These are phyloP conservation scores for Pseudoips prasinana DNA, from an alignment of 2,888 invertebrate species.

Conservation along the genomic window DNA sequence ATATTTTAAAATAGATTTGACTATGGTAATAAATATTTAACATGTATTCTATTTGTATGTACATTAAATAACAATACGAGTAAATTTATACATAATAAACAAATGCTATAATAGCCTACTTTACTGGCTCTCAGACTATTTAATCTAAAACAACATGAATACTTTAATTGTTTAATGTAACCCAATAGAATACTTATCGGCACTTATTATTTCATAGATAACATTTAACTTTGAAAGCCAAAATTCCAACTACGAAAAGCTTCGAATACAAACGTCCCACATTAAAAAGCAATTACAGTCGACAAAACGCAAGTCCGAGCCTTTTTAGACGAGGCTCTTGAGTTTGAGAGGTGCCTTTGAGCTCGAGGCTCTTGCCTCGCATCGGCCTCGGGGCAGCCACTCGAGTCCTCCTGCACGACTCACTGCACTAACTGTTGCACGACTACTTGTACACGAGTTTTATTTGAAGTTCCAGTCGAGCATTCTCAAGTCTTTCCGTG, in stretches of 20 bases:
- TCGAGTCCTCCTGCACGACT: conserved; percentile 26
- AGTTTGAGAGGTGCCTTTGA: conserved; percentile 31
- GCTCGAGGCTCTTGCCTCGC: conserved; percentile 32
- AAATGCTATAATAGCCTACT: no score
- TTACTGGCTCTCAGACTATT: no score
- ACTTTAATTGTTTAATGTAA: no score
- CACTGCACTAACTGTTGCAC: conserved; percentile 39
- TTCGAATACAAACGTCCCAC: conserved; percentile 11
- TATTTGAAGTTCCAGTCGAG: conserved; percentile 26
- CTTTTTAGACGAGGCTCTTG: conserved; percentile 32
- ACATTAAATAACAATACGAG: no score
- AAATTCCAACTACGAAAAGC: neutral
- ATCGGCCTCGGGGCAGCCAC: conserved; percentile 32
- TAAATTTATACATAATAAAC: no score
- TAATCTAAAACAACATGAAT: no score
- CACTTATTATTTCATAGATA: no score
- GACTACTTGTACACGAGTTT: conserved; percentile 29
- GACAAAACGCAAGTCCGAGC: conserved; percentile 37
- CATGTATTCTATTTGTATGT: no score
- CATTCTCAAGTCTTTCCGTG: neutral
- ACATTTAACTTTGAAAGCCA: no score
- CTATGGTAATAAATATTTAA: no score
- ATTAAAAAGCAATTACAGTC: conserved; percentile 37
- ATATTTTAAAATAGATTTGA: no score
- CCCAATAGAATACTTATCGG: no score